These are phyloP conservation scores for Spodoptera frugiperda DNA, from an alignment of 1,140 invertebrate genomes.

Conservation along the genomic window DNA sequence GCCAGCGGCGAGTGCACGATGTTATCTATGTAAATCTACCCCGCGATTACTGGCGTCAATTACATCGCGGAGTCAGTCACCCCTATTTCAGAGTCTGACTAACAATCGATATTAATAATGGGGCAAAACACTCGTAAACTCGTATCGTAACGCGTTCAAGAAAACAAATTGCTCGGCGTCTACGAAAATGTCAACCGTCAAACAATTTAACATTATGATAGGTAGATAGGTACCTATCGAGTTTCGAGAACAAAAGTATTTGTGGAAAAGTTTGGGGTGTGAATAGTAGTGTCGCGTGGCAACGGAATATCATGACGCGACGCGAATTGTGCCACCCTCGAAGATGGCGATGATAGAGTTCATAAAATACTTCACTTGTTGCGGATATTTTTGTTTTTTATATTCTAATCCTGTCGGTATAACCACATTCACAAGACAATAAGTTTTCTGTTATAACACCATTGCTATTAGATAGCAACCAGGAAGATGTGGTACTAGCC, in stretches of 20 bases:
- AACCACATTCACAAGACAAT: too few species aligned
- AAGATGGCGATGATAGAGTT: not conserved
- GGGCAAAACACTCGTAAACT: constrained; percentile 34
- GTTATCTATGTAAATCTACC: constrained; percentile 55
- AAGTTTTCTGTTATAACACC: too few species aligned
- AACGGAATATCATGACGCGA: constrained; percentile 20
- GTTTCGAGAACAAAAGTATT: constrained; percentile 37
- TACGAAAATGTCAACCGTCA: constrained; percentile 43
- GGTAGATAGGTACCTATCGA: not conserved
- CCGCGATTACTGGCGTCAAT: constrained; percentile 49
- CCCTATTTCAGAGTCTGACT: constrained; percentile 37
- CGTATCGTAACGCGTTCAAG: constrained; percentile 35
- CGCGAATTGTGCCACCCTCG: not conserved
- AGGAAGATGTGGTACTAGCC: too few species aligned
- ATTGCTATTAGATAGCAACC: too few species aligned
- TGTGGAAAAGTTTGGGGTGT: constrained; percentile 9
- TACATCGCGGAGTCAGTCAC: constrained; percentile 51
- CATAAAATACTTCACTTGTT: too few species aligned
- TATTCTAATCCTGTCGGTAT: too few species aligned
- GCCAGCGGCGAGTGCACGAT: constrained; percentile 8
- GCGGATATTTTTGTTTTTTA: too few species aligned
- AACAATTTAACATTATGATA: constrained; percentile 22
- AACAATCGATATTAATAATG: constrained; percentile 48
- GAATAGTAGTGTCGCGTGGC: constrained; percentile 28
- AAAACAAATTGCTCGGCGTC: constrained; percentile 37